Evolutionary conservation across 2,113 vertebrate species (phyloP), one percentile per base, ranked within the genome.

Genomic region (Macroglossus sobrinus): DNA sequence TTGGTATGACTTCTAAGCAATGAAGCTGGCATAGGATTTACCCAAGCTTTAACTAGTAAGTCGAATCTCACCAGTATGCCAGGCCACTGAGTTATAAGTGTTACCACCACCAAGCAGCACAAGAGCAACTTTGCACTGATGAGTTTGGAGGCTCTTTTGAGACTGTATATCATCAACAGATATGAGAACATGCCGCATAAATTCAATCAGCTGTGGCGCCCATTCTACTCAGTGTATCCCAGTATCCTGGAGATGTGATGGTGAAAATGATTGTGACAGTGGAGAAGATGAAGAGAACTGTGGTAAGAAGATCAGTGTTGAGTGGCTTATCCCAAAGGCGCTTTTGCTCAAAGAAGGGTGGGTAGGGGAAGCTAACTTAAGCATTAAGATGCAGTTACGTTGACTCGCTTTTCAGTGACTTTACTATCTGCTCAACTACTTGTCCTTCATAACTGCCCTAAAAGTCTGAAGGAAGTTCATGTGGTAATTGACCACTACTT

Each of bases 221-320:
- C 99, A 98, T 69, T 99, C 99, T 95, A 99, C 99, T 55, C 99
- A 99, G 96, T 99, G 99, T 92, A 99, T 99, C 97, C 99, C 99
- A 24, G 86, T 99, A 79, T 99, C 99, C 98, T 99, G 99, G 99
- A 99, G 99, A 92, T 99, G 99, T 97, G 99, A 99, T 95, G 99
- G 99, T 84, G 99, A 99, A 98, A 99, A 97, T 97, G 99, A 99
- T 98, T 99, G 99, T 97, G 99, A 99, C 98, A 99, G 98, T 94
- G 99, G 99, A 92, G 99, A 99, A 98, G 99, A 99, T 94, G 99
- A 99, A 98, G 97, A 99, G 91, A 99, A 99, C 98, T 99, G 99
- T 98, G 99, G 99, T 99, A 99, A 98, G 99, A 98, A 96, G 92
- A 97, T 82, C 81, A 91, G 96, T 96, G 97, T 96, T 71, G 80